These are phyloP conservation scores for Porites rus DNA, from an alignment of 92 coral and sea anemone genomes.

Conservation along the genomic window DNA sequence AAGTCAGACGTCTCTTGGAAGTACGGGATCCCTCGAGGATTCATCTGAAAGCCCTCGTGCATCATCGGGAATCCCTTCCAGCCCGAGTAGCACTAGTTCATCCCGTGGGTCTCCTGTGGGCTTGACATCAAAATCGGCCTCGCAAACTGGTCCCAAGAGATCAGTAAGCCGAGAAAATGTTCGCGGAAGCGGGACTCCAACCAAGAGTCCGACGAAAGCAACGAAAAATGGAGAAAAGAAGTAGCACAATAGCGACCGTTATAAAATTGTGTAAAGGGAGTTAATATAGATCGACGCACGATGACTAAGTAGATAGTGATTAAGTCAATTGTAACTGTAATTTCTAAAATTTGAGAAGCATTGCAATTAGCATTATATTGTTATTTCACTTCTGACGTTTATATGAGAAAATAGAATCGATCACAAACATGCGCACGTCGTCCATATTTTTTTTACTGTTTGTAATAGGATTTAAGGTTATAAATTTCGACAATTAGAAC, in stretches of 20 bases:
- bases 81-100: conserved; percentile 24
- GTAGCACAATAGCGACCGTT: neutral
- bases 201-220: conserved; percentile 29
- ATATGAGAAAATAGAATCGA: conserved; percentile 4
- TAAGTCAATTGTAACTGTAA: conserved; percentile 10
- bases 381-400: conserved; percentile 5
- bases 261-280: neutral
- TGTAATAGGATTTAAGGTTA: neutral
- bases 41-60: conserved; percentile 50
- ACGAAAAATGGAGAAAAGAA: conserved; percentile 23
- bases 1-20: conserved; percentile 85
- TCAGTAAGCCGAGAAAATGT: conserved; percentile 48
- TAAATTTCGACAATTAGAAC: neutral
- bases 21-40: conserved; percentile 77
- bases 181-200: conserved; percentile 17
- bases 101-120: conserved; percentile 37
- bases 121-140: conserved; percentile 2
- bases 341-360: neutral
- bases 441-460: conserved; percentile 8
- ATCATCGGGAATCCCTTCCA: conserved; percentile 44
- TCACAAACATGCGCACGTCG: conserved; percentile 14
- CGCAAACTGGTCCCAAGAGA: conserved; percentile 24
- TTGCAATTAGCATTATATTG: neutral
- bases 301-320: conserved; percentile 1
- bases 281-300: neutral